These are phyloP conservation scores for Chamaetylas fuelleborni DNA, from an alignment of 2,113 vertebrate species.

Conservation along the genomic window DNA sequence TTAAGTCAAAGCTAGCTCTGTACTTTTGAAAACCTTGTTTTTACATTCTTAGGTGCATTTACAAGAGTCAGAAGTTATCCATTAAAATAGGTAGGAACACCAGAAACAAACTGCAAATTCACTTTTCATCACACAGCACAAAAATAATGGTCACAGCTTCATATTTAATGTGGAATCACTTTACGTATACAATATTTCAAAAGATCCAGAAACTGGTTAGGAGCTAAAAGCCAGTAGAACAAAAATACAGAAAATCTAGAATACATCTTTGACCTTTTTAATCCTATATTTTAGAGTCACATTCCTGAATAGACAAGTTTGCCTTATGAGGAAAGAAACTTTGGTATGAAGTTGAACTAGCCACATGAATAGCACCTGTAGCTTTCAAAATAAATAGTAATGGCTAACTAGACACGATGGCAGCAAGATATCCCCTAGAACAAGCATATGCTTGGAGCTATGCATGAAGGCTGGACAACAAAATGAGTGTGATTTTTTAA, in stretches of 20 bases:
- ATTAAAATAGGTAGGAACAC: not conserved
- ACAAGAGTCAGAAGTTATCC: not conserved
- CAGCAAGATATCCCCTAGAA: not conserved
- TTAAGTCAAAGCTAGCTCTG: not conserved
- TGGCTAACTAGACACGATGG: not conserved
- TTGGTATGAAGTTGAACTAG: constrained; percentile 46
- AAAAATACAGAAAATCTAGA: constrained; percentile 49
- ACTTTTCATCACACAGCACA: constrained; percentile 17
- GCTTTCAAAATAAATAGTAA: constrained; percentile 51
- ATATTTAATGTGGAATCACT: constrained; percentile 65
- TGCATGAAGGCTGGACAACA: not conserved
- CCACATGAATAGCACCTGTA: constrained; percentile 51
- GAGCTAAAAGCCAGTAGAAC: constrained; percentile 12
- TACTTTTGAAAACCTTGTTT: not conserved
- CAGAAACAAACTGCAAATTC: not conserved
- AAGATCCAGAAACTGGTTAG: not conserved
- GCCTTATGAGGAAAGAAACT: constrained; percentile 14
- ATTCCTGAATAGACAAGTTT: not conserved
- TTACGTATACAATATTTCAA: constrained; percentile 55
- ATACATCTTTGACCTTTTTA: constrained; percentile 41
- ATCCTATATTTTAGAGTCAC: constrained; percentile 11
- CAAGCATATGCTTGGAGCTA: not conserved
- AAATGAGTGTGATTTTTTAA: not conserved
- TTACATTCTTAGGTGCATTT: not conserved
- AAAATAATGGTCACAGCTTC: constrained; percentile 59